A percentile compares a stretch with the other conserved stretches of the same genome.
These are phyloP conservation scores for Pristiophorus japonicus DNA, from an alignment of 2,113 vertebrate species.

Conservation along the genomic window DNA sequence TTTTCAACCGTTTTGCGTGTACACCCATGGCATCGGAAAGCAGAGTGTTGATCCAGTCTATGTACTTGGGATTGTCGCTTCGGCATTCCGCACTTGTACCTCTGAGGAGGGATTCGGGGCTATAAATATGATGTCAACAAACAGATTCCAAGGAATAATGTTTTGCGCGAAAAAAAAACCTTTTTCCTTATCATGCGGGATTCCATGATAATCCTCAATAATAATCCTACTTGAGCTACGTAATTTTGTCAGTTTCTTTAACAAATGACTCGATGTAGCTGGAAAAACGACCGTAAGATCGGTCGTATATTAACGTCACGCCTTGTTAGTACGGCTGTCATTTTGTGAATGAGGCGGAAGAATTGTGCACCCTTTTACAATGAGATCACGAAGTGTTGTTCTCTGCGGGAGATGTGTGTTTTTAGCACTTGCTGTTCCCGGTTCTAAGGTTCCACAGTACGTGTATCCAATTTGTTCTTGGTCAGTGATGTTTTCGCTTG, in stretches of 20 bases:
- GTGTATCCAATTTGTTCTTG: neutral
- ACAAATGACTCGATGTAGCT: neutral
- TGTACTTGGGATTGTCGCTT: neutral
- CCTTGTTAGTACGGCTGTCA: neutral
- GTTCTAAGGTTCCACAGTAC: neutral
- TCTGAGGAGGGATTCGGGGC: neutral
- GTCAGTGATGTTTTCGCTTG: neutral
- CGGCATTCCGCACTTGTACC: no score
- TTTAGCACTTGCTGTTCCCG: neutral
- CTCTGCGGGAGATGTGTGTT: neutral
- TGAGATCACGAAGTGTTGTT: neutral
- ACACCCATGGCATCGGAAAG: no score
- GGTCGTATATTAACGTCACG: neutral
- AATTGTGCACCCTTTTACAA: neutral
- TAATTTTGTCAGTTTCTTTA: neutral
- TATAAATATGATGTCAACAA: neutral
- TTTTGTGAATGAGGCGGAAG: neutral
- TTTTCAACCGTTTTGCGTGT: no score
- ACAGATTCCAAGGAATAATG: neutral
- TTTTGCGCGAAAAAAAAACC: neutral
- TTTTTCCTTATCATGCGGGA: neutral
- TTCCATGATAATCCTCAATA: neutral
- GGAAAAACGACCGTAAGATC: neutral
- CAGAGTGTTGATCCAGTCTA: neutral
- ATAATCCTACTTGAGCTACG: neutral